These are phyloP conservation scores for Pseudochaenichthys georgianus DNA, from an alignment of 2,797 vertebrate genomes.

Conservation along the genomic window DNA sequence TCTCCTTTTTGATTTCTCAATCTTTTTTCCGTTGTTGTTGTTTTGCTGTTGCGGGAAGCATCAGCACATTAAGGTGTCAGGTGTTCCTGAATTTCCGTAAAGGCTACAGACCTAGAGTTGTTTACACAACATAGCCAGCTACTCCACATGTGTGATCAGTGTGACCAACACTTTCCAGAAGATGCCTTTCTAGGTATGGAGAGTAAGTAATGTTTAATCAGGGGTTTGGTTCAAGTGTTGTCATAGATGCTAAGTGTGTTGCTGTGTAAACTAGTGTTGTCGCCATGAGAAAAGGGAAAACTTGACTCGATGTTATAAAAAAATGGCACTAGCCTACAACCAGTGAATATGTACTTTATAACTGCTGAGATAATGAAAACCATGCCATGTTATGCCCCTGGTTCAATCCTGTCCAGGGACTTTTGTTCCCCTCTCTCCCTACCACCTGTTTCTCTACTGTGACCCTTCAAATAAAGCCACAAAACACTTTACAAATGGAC, in stretches of 20 bases:
- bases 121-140: conserved; percentile 46
- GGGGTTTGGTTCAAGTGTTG: neutral
- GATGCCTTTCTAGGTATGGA: conserved; percentile 8
- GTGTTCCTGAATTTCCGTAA: conserved; percentile 50
- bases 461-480: neutral
- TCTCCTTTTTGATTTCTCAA: conserved; percentile 72
- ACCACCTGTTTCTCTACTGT: too few relatives aligned
- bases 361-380: neutral
- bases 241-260: conserved; percentile 1
- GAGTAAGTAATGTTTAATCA: conserved; percentile 27
- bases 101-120: conserved; percentile 33
- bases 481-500: neutral
- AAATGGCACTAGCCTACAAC: neutral
- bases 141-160: conserved; percentile 30
- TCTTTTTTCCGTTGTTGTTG: conserved; percentile 52
- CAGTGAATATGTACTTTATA: neutral
- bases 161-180: conserved; percentile 18
- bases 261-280: neutral
- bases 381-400: too few relatives aligned
- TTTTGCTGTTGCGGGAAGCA: conserved; percentile 44
- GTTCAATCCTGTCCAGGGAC: too few relatives aligned
- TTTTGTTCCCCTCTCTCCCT: too few relatives aligned
- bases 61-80: conserved; percentile 44
- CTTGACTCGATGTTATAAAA: neutral
- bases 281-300: neutral